These are phyloP conservation scores for Caenorhabditis virilis DNA, from an alignment of 2,888 invertebrate species.

Conservation along the genomic window DNA sequence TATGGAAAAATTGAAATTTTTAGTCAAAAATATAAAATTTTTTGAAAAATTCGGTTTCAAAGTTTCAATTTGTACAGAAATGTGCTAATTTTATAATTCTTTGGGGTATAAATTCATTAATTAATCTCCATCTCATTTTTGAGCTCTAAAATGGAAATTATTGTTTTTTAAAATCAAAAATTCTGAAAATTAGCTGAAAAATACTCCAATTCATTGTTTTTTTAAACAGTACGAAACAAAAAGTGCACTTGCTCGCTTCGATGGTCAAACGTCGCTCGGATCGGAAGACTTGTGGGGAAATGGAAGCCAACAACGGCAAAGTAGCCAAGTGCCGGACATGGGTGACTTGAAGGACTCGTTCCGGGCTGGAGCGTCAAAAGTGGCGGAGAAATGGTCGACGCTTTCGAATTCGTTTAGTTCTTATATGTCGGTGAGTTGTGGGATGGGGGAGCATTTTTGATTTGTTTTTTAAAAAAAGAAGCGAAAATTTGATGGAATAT, in stretches of 20 bases:
- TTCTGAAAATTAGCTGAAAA: background rate
- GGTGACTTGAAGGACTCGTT: conserved; percentile 97
- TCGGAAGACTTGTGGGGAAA: conserved; percentile 91
- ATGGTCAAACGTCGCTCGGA: conserved; percentile 91
- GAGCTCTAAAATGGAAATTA: background rate
- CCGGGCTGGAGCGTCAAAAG: conserved; percentile 91
- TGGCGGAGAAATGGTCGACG: conserved; percentile 92
- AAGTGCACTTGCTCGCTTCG: conserved; percentile 78
- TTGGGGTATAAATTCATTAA: too few species aligned
- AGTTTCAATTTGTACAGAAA: too few species aligned
- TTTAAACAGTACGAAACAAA: conserved; percentile 71
- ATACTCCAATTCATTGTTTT: too few species aligned
- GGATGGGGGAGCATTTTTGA: too few species aligned
- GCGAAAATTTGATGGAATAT: background rate
- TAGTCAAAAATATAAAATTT: too few species aligned
- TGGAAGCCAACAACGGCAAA: conserved; percentile 54
- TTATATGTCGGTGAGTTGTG: conserved; percentile 63
- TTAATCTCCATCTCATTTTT: background rate
- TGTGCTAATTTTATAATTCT: too few species aligned
- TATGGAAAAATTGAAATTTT: too few species aligned
- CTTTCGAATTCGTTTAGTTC: conserved; percentile 71
- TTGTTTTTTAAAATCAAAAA: background rate
- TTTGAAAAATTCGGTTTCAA: too few species aligned
- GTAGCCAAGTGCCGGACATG: conserved; percentile 76
- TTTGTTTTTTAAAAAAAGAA: background rate